Base-by-base conservation (phyloP, 2,797 vertebrate genomes). In the Characodon lateralis region DNA sequence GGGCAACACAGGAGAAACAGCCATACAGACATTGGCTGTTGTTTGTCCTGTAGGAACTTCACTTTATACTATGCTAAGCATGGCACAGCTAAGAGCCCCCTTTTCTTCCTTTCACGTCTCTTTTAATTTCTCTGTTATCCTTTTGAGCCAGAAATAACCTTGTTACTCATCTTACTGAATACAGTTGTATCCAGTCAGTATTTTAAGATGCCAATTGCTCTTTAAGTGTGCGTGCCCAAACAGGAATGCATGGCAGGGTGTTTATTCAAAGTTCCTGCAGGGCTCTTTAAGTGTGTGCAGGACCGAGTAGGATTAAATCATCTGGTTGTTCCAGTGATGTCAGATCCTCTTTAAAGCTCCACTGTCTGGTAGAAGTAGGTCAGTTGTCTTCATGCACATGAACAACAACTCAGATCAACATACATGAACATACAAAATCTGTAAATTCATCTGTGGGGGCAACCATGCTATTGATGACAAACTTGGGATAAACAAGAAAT, bases 91-190 rank as follows among this genome's bases (percentile, higher is more conserved):
- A 84, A 92, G 83, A 92, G 86, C 78, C 71, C 71, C 28, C 12
- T 35, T 50, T 59, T 69, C 75, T 50, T 86, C 48, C 20, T 77
- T 78, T 68, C 35, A 9, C 46, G 39, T 61, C 83, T 83, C 63
- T 55, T 72, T 72, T 68, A 69, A 73, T 73, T 35, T 68, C 24
- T 74, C 74, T 76, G 83, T 86, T 78, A 77, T 87, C 75, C 78
- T 74, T 84, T 84, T 69, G 82, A 79, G 88, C 91, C 80, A 92
- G 88, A 93, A 91, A 92, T 80, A 84, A 89, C 83, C 88, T 53
- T 31, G 46, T 79, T 74, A 73, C 77, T 94, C 82, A 83, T 91
- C 78, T 85, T 68, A 72, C 78, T 74, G 72, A 83, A 80, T 78
- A 13, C 53, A 61, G 35, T 58, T 22, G 28, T 72, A 72, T 81